Conservation (phyloP, 2,888 invertebrate species). For the Cephus sareptanus region DNA sequence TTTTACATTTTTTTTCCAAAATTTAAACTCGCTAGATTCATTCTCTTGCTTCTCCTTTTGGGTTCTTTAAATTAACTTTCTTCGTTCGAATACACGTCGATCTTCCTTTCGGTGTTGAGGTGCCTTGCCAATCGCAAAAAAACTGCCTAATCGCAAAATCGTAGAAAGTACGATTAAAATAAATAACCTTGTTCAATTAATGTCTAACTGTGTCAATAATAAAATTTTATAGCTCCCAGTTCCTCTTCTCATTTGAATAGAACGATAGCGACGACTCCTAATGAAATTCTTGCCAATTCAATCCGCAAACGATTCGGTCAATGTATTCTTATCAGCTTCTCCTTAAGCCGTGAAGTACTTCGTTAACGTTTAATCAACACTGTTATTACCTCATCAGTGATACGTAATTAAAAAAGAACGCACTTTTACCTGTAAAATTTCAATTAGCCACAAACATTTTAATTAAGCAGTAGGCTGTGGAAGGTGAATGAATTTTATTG, state of each 20-base stretch:
- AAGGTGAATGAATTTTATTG: neutral
- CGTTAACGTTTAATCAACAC: neutral
- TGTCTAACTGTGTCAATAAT: neutral
- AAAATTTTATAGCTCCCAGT: too few species aligned
- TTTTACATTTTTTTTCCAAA: too few species aligned
- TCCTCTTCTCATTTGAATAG: neutral
- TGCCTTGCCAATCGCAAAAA: too few species aligned
- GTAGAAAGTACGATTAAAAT: too few species aligned
- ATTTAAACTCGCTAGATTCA: too few species aligned
- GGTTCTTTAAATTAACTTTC: too few species aligned
- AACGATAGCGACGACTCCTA: neutral
- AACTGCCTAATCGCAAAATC: too few species aligned
- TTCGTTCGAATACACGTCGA: too few species aligned
- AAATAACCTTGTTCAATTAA: slow-evolving; percentile 13
- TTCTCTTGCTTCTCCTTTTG: too few species aligned
- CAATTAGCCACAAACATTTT: neutral
- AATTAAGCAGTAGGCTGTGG: neutral
- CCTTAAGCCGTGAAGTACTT: too few species aligned
- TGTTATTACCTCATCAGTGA: neutral
- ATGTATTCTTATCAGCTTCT: too few species aligned
- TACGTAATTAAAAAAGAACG: neutral
- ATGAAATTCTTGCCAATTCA: neutral
- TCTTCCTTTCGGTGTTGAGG: too few species aligned
- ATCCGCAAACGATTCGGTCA: neutral
- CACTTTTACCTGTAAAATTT: neutral